phyloP scores from a whole-genome alignment of 2,113 vertebrate species.

The Ibidorhyncha struthersii region DNA sequence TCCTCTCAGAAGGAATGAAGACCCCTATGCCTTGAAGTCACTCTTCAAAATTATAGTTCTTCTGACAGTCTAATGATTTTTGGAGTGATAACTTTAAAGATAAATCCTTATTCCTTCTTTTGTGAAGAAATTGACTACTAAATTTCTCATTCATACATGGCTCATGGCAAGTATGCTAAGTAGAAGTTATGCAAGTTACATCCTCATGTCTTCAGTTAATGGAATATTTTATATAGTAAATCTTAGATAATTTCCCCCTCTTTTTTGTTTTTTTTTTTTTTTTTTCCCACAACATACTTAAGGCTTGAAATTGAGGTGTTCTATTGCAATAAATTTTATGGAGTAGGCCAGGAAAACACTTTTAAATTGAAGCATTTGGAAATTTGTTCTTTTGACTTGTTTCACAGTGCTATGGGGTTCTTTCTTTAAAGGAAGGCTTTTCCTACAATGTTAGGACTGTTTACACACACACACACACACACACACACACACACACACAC shows the following conservation, averaged over 20 bases:
- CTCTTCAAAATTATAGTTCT: not conserved
- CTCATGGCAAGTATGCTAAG: not conserved
- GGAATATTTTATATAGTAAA: not conserved
- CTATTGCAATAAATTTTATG: not conserved
- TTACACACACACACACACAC: not conserved
- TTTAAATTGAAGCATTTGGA: not conserved
- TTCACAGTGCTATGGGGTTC: not conserved
- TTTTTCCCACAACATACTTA: not conserved
- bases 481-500: rapidly evolving
- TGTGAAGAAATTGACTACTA: not conserved
- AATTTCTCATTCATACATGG: not conserved
- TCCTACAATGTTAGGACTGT: not conserved
- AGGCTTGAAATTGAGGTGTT: not conserved
- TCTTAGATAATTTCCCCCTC: not conserved
- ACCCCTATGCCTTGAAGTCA: not conserved
- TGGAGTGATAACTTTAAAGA: not conserved
- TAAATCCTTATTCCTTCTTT: not conserved
- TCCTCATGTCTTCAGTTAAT: not conserved
- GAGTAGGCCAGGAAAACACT: not conserved
- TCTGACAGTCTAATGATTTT: not conserved
- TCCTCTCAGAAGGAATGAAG: not conserved
- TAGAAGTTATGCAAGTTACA: not conserved
- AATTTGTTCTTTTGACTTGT: not conserved
- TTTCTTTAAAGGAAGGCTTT: not conserved
- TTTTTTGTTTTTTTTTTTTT: not conserved